phyloP scores from a whole-genome alignment of 2,797 vertebrate genomes.

The Anabas testudineus region DNA sequence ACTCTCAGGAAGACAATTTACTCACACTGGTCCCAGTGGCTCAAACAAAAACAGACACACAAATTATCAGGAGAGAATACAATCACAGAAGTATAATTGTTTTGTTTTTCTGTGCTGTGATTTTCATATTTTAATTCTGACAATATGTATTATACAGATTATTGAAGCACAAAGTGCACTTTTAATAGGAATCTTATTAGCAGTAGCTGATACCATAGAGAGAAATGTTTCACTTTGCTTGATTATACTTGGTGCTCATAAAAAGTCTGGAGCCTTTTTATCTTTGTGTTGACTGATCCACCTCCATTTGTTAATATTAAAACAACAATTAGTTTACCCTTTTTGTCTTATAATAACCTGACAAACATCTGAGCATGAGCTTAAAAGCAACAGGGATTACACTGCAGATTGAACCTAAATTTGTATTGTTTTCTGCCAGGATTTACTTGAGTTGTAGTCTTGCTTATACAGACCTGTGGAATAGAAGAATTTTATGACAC shows the following conservation, averaged over 20 bases:
- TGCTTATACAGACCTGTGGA: background rate
- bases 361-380: slow-evolving; percentile 1
- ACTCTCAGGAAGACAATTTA: slow-evolving; percentile 66
- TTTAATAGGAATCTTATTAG: slow-evolving; percentile 47
- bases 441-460: slow-evolving; percentile 1
- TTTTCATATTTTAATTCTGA: slow-evolving; percentile 48
- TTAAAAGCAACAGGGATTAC: background rate
- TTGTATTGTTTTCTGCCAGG: background rate
- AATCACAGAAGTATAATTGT: slow-evolving; percentile 63
- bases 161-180: slow-evolving; percentile 55
- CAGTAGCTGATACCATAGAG: slow-evolving; percentile 25
- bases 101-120: slow-evolving; percentile 57
- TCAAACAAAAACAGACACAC: slow-evolving; percentile 38
- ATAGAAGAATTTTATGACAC: background rate
- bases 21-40: slow-evolving; percentile 34
- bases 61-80: slow-evolving; percentile 59
- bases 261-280: slow-evolving; percentile 21
- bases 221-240: slow-evolving; percentile 36
- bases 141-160: slow-evolving; percentile 59
- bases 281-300: slow-evolving; percentile 13
- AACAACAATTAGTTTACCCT: background rate
- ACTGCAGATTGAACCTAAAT: background rate
- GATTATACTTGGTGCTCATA: slow-evolving; percentile 28
- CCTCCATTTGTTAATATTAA: slow-evolving; percentile 3
- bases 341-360: background rate